Evolutionary conservation across 1,140 invertebrate species (phyloP).

Genomic region (Bombus haemorrhoidalis): DNA sequence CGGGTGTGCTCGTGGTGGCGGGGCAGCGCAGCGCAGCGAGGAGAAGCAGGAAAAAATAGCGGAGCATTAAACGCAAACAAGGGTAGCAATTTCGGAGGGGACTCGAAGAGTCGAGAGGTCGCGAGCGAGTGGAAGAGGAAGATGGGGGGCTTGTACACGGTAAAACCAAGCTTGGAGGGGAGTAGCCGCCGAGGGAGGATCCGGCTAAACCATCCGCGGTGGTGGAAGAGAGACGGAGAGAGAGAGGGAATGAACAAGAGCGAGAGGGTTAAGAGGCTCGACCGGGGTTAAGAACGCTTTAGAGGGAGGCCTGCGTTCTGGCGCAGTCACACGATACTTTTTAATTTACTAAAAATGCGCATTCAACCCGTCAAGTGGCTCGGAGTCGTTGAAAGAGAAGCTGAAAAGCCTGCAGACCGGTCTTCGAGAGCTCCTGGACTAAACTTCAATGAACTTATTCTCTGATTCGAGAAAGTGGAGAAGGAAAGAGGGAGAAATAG

Average conservation of each 20-base stretch:
- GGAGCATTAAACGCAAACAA: slow-evolving; percentile 79
- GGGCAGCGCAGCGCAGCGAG: slow-evolving; percentile 19
- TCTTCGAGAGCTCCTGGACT: slow-evolving; percentile 65
- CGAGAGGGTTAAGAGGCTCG: slow-evolving; percentile 72
- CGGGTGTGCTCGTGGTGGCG: slow-evolving; percentile 7
- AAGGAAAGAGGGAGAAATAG: slow-evolving; percentile 42
- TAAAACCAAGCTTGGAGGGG: slow-evolving; percentile 56
- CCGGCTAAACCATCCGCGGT: slow-evolving; percentile 9
- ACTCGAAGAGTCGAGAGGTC: slow-evolving; percentile 75
- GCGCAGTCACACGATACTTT: slow-evolving; percentile 81
- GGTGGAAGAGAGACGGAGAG: slow-evolving; percentile 45
- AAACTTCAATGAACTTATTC: slow-evolving; percentile 72
- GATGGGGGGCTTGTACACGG: slow-evolving; percentile 63
- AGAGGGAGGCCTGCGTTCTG: slow-evolving; percentile 73
- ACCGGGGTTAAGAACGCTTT: slow-evolving; percentile 78
- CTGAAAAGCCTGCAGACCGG: slow-evolving; percentile 44
- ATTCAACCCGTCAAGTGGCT: slow-evolving; percentile 77
- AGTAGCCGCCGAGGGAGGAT: slow-evolving; percentile 55
- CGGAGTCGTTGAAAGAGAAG: slow-evolving; percentile 51
- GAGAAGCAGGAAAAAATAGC: slow-evolving; percentile 71
- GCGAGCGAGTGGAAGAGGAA: slow-evolving; percentile 67
- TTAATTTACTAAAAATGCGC: slow-evolving; percentile 83
- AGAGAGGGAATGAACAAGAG: slow-evolving; percentile 50
- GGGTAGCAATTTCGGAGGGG: slow-evolving; percentile 78
- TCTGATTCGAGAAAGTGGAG: slow-evolving; percentile 2